Evolutionary conservation across 1,140 invertebrate species (phyloP).

Genomic region (Tribolium madens): DNA sequence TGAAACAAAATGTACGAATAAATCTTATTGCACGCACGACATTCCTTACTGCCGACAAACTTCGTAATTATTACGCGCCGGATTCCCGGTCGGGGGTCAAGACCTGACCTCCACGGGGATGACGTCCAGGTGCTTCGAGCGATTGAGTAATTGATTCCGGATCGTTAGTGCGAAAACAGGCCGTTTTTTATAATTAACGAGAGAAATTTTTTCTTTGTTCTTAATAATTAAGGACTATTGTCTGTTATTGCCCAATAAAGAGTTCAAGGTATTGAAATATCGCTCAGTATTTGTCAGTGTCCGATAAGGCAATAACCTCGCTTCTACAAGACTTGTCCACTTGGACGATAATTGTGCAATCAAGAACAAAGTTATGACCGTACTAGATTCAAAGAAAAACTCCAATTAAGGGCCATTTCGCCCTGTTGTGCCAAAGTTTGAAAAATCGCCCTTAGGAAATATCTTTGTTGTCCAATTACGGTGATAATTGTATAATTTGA

Average conservation of each 20-base stretch:
- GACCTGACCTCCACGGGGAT: not conserved
- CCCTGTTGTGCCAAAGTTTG: too few relatives aligned
- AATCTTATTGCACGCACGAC: conserved; percentile 47
- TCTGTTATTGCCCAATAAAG: conserved; percentile 14
- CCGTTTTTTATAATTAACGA: conserved; percentile 11
- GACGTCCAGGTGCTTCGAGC: not conserved
- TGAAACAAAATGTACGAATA: conserved; percentile 52
- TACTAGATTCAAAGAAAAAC: too few relatives aligned
- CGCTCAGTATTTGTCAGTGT: conserved; percentile 2
- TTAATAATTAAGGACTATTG: conserved; percentile 20
- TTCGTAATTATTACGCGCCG: conserved; percentile 22
- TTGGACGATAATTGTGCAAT: not conserved
- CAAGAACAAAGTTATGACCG: not conserved
- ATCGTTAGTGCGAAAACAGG: conserved; percentile 26
- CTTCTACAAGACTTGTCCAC: not conserved
- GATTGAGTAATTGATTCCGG: conserved; percentile 16
- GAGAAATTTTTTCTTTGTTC: not conserved
- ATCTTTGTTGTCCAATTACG: conserved; percentile 17
- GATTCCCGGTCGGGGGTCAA: conserved; percentile 7
- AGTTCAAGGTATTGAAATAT: conserved; percentile 2
- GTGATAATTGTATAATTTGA: conserved; percentile 25
- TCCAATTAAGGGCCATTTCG: too few relatives aligned
- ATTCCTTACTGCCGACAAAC: conserved; percentile 42
- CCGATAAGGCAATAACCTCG: not conserved
- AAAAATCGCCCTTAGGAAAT: not conserved